These are phyloP conservation scores for Eueides isabella DNA, from an alignment of 1,140 invertebrate species.

Conservation along the genomic window DNA sequence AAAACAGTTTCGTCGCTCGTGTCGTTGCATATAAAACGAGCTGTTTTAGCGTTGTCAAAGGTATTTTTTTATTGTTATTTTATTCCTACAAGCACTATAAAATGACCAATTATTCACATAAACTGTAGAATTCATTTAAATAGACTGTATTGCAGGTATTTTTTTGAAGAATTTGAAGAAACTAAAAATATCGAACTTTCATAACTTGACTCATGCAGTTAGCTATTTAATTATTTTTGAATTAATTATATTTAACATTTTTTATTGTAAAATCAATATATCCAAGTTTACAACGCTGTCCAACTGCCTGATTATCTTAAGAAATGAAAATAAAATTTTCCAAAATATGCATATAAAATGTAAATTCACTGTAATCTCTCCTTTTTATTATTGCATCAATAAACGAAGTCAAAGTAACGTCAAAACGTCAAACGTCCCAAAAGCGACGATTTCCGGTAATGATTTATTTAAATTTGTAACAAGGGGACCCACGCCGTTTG, in stretches of 20 bases:
- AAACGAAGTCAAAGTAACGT: background rate
- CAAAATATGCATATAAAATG: too few species aligned
- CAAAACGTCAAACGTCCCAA: background rate
- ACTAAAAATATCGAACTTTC: background rate
- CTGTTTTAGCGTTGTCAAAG: conserved; percentile 3
- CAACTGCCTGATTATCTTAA: too few species aligned
- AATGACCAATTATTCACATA: background rate
- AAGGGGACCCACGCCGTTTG: background rate
- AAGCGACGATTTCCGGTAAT: background rate
- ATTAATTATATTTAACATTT: too few species aligned
- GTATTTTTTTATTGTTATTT: background rate
- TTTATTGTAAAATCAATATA: too few species aligned
- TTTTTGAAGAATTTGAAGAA: background rate
- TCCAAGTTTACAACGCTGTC: too few species aligned
- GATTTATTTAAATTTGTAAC: conserved; percentile 3
- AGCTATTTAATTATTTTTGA: too few species aligned
- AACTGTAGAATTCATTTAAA: background rate
- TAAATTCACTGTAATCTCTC: too few species aligned
- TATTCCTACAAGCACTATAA: background rate
- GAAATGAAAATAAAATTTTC: background rate
- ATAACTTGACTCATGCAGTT: too few species aligned
- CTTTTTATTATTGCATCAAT: background rate
- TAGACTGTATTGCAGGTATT: background rate
- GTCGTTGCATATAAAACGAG: conserved; percentile 11
- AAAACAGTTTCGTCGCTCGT: conserved; percentile 1